Evolutionary conservation across 2,888 invertebrate genomes (phyloP).

Genomic region (Colletes collaris): DNA sequence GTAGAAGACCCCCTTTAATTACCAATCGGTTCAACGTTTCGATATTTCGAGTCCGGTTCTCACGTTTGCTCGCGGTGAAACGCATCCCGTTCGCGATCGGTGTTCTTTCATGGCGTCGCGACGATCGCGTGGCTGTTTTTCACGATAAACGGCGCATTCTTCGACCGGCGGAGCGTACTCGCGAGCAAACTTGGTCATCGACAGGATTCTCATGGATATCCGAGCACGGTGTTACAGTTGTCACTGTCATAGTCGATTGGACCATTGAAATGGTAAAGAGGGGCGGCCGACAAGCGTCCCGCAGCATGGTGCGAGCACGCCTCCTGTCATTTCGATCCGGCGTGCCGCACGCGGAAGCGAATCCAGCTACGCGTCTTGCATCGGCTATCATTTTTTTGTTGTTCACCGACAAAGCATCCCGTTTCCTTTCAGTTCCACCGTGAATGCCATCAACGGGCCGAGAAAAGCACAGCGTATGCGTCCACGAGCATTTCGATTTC

Average conservation of each 20-base stretch:
- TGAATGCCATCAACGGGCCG: constrained; percentile 13
- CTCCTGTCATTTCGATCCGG: constrained; percentile 71
- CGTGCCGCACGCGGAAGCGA: constrained; percentile 46
- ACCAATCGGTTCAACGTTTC: not conserved
- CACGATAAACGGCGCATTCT: constrained; percentile 9
- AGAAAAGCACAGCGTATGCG: not conserved
- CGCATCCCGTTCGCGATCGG: not conserved
- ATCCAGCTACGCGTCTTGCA: constrained; percentile 52
- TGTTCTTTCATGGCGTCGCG: not conserved
- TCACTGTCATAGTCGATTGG: constrained; percentile 75
- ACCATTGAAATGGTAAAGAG: constrained; percentile 79
- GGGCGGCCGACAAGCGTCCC: constrained; percentile 71
- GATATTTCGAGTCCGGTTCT: not conserved
- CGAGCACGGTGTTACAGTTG: constrained; percentile 74
- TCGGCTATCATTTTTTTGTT: constrained; percentile 37
- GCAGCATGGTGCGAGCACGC: constrained; percentile 67
- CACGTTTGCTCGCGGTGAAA: not conserved
- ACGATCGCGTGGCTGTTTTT: constrained; percentile 2
- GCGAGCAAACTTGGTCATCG: constrained; percentile 47
- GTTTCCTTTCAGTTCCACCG: not conserved
- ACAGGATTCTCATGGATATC: constrained; percentile 80
- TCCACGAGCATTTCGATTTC: too few species aligned
- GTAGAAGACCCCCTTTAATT: not conserved
- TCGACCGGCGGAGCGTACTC: constrained; percentile 7
- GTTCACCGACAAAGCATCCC: constrained; percentile 3